Base-by-base conservation (phyloP, 2,113 vertebrate species). In the Mionectes macconnelli region DNA sequence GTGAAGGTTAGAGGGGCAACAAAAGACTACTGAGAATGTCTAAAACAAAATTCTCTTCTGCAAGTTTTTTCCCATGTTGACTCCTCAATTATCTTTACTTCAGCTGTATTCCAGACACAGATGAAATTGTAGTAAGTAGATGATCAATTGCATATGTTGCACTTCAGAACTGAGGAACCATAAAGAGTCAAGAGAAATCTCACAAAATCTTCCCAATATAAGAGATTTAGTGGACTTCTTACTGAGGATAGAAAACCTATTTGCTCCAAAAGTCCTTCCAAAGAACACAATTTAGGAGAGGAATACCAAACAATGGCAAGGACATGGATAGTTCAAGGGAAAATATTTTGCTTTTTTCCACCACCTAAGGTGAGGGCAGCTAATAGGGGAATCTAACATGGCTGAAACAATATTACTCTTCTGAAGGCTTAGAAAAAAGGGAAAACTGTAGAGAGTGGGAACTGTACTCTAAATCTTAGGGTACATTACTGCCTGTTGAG, bases 161-260 rank as follows among this genome's bases (percentile, higher is more conserved):
- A 68, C 66, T 87, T 93, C 42, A 70, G 89, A 93, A 49, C 52
- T 91, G 69, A 89, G 94, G 84, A 91, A 82, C 47, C 49, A 87
- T 63, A 39, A 81, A 2, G 17, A 84, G 31, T 74, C 44, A 63
- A 78, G 25, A 93, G 63, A 87, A 96, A 94, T 85, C 82, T 60
- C 68, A 44, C 60, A 56, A 89, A 82, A 79, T 40, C 92, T 94
- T 84, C 39, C 39, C 66, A 74, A 35, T 64, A 64, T 8, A 76
- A 28, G 17, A 84, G 69, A 25, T 68, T 91, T 91, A 93, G 62
- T 31, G 66, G 60, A 91, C 87, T 91, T 95, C 74, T 85, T 49
- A 70, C 4, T 73, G 52, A 85, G 90, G 70, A 96, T 37, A 95
- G 44, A 95, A 96, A 95, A 95, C 12, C 49, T 76, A 87, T 95